Base-by-base conservation (phyloP, 2,113 vertebrate species). In the Brachypteracias leptosomus region DNA sequence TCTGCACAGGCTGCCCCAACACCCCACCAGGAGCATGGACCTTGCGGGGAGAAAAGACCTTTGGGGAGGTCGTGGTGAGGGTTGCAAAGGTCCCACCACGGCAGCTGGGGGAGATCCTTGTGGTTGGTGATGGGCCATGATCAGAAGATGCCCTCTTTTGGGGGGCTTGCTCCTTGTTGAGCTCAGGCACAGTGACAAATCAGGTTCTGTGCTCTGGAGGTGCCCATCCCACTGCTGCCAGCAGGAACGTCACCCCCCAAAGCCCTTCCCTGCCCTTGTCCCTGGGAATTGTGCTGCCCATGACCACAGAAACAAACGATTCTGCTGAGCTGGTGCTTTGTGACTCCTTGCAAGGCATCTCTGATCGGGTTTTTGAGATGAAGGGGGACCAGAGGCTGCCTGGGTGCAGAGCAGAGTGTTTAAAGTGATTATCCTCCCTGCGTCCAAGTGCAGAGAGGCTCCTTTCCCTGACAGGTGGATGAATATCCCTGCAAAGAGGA, bases 141-240 rank as follows among this genome's bases (percentile, higher is more conserved):
- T 13, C 49, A 42, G 35, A 7, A 40, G 20, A 11, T 0, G 2
- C 6, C 15, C 7, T 47, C 12, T 28, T 26, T 59, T 4, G 4
- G 73, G 73, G 40, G 25, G 8, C 26, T 74, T 13, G 15, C 31
- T 65, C 13, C 0, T 28, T 16, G 51, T 2, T 20, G 29, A 36
- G 63, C 51, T 40, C 57, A 33, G 59, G 14, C 44, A 15, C 44
- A 5, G n/a, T 5, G 66, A 12, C 8, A 77, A 65, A 40, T 7
- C 25, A 11, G n/a, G 52, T 52, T 51, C 40, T 26, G 58, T 5
- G 1, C 20, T 46, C 15, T 8, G 57, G 22, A 29, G 72, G 59
- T 29, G 5, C 15, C 42, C 42, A 42, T 72, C 80, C 63, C 1
- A 2, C n/a, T 35, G 75, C 47, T 47, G n/a, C 9, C 40, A 26